Conservation (phyloP, 2,888 invertebrate genomes). For the Tenthredo distinguenda region DNA sequence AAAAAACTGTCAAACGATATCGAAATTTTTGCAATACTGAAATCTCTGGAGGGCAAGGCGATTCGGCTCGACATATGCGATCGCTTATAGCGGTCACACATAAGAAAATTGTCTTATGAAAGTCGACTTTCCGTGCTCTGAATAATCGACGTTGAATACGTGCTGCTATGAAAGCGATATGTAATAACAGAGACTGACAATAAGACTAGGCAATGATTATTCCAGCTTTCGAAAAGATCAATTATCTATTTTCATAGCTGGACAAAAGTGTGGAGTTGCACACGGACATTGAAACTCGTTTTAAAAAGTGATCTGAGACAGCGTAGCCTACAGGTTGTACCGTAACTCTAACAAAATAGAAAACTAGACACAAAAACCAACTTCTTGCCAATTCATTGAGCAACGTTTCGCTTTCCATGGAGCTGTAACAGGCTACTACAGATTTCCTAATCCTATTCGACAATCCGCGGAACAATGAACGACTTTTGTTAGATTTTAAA, state of each 20-base stretch:
- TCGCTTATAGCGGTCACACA: neutral
- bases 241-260: neutral
- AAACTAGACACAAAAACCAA: slow-evolving; percentile 7
- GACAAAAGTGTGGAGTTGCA: neutral
- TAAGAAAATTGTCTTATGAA: neutral
- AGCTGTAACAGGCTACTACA: slow-evolving; percentile 1
- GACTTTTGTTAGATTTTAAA: neutral
- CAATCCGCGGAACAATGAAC: neutral
- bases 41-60: neutral
- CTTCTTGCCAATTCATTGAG: slow-evolving; percentile 7
- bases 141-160: neutral
- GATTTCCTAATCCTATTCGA: slow-evolving; percentile 20
- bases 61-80: neutral
- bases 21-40: neutral
- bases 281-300: neutral
- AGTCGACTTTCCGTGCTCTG: neutral
- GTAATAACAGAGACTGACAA: neutral
- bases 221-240: neutral
- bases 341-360: slow-evolving; percentile 16
- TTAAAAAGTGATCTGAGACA: neutral
- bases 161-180: neutral
- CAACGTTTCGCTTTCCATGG: slow-evolving; percentile 37
- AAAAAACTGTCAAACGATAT: neutral
- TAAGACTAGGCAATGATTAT: slow-evolving; percentile 2
- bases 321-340: neutral